phyloP scores from a whole-genome alignment of 1,140 invertebrate genomes.

The Meloidogyne exigua region DNA sequence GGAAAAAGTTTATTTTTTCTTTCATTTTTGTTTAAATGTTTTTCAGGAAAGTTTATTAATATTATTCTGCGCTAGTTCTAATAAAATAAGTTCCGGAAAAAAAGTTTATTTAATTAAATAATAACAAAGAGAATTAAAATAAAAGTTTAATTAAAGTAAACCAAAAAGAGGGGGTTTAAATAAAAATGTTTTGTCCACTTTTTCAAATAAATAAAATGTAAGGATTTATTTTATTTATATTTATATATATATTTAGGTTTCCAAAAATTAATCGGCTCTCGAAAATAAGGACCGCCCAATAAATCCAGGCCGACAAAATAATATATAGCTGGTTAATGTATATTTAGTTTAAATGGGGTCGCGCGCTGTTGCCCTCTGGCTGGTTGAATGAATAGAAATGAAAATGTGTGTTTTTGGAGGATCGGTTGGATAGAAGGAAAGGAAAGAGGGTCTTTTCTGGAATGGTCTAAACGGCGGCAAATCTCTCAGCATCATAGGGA shows the following conservation, averaged over 20 bases:
- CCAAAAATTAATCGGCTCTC: slow-evolving; percentile 1
- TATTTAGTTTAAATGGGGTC: not conserved
- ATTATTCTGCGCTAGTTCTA: too few relatives aligned
- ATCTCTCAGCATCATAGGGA: not conserved
- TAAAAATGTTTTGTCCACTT: not conserved
- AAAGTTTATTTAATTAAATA: too few relatives aligned
- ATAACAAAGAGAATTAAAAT: too few relatives aligned
- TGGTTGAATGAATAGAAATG: not conserved
- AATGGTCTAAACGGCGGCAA: not conserved
- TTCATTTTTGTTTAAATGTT: too few relatives aligned
- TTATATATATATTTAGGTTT: not conserved
- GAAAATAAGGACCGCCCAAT: not conserved
- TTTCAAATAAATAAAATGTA: not conserved
- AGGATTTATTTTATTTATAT: not conserved
- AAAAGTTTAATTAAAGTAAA: too few relatives aligned
- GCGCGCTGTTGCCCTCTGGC: slow-evolving; percentile 2
- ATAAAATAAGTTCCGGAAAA: too few relatives aligned
- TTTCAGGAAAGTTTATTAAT: too few relatives aligned
- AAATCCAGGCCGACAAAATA: not conserved
- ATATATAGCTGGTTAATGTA: not conserved
- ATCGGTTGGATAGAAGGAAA: not conserved
- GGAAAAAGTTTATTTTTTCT: too few relatives aligned
- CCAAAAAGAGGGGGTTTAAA: too few relatives aligned
- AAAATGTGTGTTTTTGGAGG: not conserved
- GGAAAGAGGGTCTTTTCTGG: not conserved